Conservation (phyloP, 2,797 vertebrate genomes). For the Helostoma temminkii region DNA sequence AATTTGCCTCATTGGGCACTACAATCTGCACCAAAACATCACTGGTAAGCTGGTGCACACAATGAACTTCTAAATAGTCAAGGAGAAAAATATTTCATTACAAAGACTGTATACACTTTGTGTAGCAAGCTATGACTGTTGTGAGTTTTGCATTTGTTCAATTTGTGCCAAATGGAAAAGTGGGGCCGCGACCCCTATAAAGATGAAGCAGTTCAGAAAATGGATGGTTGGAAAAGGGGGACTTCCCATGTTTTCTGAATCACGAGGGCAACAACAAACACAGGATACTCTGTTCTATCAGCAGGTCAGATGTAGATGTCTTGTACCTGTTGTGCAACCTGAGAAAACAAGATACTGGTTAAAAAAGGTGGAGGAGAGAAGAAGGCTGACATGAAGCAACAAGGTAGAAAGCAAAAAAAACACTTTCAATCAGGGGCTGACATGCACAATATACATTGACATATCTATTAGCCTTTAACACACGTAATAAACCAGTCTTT, state of each 20-base stretch:
- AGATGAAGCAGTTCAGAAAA: too few relatives aligned
- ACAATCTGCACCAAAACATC: too few relatives aligned
- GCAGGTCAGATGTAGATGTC: slow-evolving; percentile 31
- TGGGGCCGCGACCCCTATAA: too few relatives aligned
- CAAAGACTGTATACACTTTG: too few relatives aligned
- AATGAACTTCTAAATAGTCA: too few relatives aligned
- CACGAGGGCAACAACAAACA: slow-evolving; percentile 30
- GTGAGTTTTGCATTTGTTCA: slow-evolving; percentile 7
- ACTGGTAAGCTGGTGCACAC: too few relatives aligned
- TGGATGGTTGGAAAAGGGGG: slow-evolving; percentile 28
- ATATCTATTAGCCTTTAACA: neutral
- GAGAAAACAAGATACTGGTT: slow-evolving; percentile 15
- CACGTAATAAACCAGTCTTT: slow-evolving; percentile 3
- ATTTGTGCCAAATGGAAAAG: slow-evolving; percentile 23
- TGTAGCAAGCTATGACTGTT: too few relatives aligned
- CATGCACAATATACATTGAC: neutral
- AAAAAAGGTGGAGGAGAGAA: slow-evolving; percentile 6
- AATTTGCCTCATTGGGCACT: too few relatives aligned
- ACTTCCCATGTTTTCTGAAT: slow-evolving; percentile 29
- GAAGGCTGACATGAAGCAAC: neutral
- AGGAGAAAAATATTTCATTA: too few relatives aligned
- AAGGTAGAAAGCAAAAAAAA: too few relatives aligned
- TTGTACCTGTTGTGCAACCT: slow-evolving; percentile 32
- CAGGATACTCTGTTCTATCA: slow-evolving; percentile 35
- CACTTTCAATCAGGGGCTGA: slow-evolving; percentile 22